Percentiles rank a stretch among this genome's conserved stretches.
These are phyloP conservation scores for Malthinus seriepunctatus DNA, from an alignment of 2,888 invertebrate species.

Conservation along the genomic window DNA sequence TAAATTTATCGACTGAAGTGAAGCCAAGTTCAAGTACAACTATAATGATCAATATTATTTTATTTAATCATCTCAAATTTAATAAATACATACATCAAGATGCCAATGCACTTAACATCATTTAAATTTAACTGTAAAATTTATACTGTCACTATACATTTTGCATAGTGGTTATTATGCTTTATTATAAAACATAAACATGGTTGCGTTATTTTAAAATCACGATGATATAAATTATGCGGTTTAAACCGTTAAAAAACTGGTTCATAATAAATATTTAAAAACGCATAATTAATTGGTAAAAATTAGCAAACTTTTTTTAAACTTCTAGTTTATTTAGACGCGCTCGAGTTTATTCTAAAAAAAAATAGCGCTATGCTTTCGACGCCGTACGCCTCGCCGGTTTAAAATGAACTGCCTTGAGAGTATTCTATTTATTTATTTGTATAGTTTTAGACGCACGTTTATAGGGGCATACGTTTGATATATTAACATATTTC, in stretches of 20 bases:
- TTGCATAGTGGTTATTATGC: not conserved
- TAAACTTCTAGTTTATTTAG: not conserved
- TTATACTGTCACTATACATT: slow-evolving; percentile 5
- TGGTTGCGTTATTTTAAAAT: slow-evolving; percentile 14
- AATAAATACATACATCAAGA: not conserved
- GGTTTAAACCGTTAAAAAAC: slow-evolving; percentile 3
- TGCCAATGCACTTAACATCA: not conserved
- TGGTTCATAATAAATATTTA: not conserved
- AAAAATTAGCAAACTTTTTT: not conserved
- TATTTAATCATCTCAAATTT: no score
- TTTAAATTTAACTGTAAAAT: not conserved
- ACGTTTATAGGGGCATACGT: not conserved
- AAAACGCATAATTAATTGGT: no score
- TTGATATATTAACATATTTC: slow-evolving; percentile 3
- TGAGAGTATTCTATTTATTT: slow-evolving; percentile 1
- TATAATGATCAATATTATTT: no score
- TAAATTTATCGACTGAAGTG: no score
- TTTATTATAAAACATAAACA: slow-evolving; percentile 12
- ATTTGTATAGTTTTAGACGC: not conserved
- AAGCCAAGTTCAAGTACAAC: no score
- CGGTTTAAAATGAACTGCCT: slow-evolving; percentile 2
- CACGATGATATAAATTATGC: slow-evolving; percentile 1
- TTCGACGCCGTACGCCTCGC: not conserved
- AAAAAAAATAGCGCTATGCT: not conserved
- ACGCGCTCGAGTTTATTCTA: not conserved